Conservation (phyloP, 2,113 vertebrate genomes). For the Python bivittatus region DNA sequence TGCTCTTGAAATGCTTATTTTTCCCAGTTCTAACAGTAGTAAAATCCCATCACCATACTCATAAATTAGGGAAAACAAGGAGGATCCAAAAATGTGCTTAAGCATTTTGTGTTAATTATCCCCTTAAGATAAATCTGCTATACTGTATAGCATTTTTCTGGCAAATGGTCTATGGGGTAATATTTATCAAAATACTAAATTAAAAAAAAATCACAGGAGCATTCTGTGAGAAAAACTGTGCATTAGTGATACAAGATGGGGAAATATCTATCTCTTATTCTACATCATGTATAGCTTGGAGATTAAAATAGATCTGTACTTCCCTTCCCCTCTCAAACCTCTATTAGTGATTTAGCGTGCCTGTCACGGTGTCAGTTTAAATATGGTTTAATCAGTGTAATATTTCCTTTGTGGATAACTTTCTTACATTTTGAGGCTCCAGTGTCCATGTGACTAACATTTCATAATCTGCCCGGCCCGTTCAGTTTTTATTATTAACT, state of each 20-base stretch:
- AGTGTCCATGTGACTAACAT: neutral
- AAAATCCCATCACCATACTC: neutral
- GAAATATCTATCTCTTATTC: neutral
- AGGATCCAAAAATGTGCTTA: neutral
- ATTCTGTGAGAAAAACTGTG: neutral
- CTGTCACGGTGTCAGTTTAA: neutral
- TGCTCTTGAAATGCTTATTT: neutral
- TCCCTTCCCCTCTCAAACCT: neutral
- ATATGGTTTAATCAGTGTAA: neutral
- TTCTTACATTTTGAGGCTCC: neutral
- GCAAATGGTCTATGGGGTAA: neutral
- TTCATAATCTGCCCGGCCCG: neutral
- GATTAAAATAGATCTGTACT: neutral
- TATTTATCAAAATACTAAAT: neutral
- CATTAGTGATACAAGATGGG: neutral
- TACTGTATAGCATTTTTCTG: neutral
- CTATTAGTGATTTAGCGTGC: neutral
- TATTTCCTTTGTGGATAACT: neutral
- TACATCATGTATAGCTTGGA: neutral
- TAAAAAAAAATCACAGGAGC: neutral
- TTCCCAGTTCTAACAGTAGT: neutral
- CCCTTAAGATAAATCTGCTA: neutral
- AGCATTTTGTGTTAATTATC: neutral
- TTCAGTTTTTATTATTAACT: neutral
- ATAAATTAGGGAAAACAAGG: neutral